Conservation (phyloP, 2,113 vertebrate species). For the Orthochromis indermauri region DNA sequence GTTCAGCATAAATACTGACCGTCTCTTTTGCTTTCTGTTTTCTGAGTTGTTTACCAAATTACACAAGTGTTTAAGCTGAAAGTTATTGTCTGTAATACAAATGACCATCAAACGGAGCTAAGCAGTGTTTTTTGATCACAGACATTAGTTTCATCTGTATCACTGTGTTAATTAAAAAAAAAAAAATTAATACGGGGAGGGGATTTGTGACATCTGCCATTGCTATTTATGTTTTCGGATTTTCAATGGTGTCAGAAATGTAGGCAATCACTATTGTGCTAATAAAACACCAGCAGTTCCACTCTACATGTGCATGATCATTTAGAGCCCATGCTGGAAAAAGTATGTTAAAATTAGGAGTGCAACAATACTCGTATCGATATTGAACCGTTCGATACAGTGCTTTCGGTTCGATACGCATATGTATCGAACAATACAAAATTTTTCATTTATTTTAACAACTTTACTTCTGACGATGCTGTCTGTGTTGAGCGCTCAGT, state of each 20-base stretch:
- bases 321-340: not conserved
- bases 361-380: too few relatives aligned
- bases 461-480: too few relatives aligned
- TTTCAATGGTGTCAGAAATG: not conserved
- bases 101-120: not conserved
- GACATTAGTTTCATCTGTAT: not conserved
- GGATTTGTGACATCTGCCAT: not conserved
- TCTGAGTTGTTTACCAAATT: not conserved
- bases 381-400: too few relatives aligned
- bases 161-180: not conserved
- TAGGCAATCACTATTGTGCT: not conserved
- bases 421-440: too few relatives aligned
- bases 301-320: not conserved
- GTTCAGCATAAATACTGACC: rapidly evolving
- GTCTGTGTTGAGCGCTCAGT: too few relatives aligned
- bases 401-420: too few relatives aligned
- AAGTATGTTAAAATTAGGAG: not conserved
- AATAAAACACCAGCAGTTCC: not conserved
- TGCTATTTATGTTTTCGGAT: not conserved
- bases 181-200: not conserved
- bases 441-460: too few relatives aligned
- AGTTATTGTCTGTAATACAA: not conserved
- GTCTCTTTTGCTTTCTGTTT: not conserved
- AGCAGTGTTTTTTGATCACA: not conserved
- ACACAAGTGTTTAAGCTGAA: not conserved